Conservation (phyloP, 92 coral and sea anemone species). For the Metridium senile region DNA sequence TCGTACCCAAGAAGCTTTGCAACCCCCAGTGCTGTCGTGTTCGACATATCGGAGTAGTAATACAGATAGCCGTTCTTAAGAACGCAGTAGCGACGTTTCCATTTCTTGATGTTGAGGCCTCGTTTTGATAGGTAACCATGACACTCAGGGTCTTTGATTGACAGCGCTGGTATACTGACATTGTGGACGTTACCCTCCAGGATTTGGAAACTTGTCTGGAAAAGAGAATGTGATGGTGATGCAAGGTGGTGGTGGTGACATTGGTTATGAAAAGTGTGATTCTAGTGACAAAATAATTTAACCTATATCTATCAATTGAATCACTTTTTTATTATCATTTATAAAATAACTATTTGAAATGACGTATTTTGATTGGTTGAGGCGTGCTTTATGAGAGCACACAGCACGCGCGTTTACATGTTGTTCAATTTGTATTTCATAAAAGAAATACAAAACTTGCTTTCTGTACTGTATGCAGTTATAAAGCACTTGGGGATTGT, state of each 20-base stretch:
- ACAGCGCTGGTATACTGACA: conserved; percentile 96
- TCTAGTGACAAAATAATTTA: too few species aligned
- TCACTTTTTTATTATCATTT: too few species aligned
- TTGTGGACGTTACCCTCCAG: conserved; percentile 89
- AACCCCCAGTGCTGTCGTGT: conserved; percentile 91
- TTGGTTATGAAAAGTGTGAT: neutral
- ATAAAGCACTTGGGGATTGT: too few species aligned
- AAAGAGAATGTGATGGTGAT: neutral
- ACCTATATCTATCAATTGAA: too few species aligned
- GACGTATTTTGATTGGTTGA: too few species aligned
- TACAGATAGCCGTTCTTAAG: conserved; percentile 95
- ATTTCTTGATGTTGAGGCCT: conserved; percentile 69
- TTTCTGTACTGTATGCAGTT: too few species aligned
- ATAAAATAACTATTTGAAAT: too few species aligned
- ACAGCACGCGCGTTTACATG: too few species aligned
- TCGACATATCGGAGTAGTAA: conserved; percentile 95
- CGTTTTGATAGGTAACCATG: conserved; percentile 93
- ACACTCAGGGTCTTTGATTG: conserved; percentile 98
- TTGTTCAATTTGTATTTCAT: too few species aligned
- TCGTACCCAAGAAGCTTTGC: conserved; percentile 83
- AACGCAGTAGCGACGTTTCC: conserved; percentile 96
- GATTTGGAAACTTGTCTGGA: conserved; percentile 72
- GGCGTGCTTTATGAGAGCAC: too few species aligned
- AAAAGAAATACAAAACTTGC: too few species aligned
- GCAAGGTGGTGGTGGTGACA: neutral